Evolutionary conservation across 2,797 vertebrate genomes (phyloP), one percentile per base, ranked within the genome.

Genomic region (Mastacembelus armatus): DNA sequence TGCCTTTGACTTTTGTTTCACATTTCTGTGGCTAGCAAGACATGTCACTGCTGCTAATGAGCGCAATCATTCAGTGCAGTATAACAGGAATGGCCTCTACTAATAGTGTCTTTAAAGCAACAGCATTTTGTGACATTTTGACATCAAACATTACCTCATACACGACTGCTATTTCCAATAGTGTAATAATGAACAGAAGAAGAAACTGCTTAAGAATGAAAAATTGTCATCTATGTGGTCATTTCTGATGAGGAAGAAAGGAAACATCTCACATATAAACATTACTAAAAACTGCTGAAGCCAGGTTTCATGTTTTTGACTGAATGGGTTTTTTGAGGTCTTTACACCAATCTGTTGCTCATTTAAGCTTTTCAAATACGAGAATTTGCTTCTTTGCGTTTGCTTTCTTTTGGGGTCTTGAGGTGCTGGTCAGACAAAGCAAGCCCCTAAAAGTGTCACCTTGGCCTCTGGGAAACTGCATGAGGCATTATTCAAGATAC

Each of bases 41-140:
- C 11, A 58, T 48, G 62, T 68, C 63, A 43, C 58, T 29, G 21
- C 15, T 35, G n/a, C 30, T 74, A 73, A 74, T 66, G 45, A 71
- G 18, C 2, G 24, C 42, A 58, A 67, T 80, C 71, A 64, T 45
- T 75, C 61, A 73, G 56, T 9, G 18, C 27, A 9, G 56, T 19
- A 44, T 36, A 49, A 18, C 54, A 64, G 57, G 58, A 72, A 80
- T 26, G n/a, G 40, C 55, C 49, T 69, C 27, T 38, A 42, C 66
- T 52, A 68, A 71, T 14, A 38, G 2, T 4, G 32, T 51, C 50
- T 51, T 77, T 39, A 52, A 63, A 64, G 57, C 44, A 43, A 15
- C 15, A 22, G 39, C 40, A 33, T 47, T 51, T 19, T 21, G 32
- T 39, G 63, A 42, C 57, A 56, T 30, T 21, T 16, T 61, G 56